Evolutionary conservation across 2,113 vertebrate species (phyloP), one percentile per base, ranked within the genome.

Genomic region (Lophura nycthemera): DNA sequence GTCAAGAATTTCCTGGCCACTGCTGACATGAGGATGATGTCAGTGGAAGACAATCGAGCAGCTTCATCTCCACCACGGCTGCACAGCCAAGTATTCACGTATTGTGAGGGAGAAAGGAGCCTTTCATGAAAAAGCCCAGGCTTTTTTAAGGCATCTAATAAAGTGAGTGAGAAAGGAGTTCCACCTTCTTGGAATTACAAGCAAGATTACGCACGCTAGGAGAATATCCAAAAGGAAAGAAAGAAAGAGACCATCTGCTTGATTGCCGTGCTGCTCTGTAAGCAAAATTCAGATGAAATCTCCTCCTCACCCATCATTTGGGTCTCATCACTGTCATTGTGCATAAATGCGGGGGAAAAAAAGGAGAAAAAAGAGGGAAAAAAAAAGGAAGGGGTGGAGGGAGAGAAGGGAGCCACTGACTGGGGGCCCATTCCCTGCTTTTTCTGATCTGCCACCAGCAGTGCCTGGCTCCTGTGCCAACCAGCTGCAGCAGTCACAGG

Each of bases 401-500:
- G 24, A 69, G 52, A 38, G 47, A 38, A 48, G 77, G 52, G 57
- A 50, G 63, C 48, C 7, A 13, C 45, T 56, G 66, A 56, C 38
- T 81, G 15, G 90, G 79, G 86, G 83, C 76, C 65, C 65, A 13
- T 72, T 17, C 92, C 90, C 82, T 18, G 74, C 57, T 79, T 16
- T 43, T 43, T 43, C 42, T 43, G 16, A 72, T 87, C 78, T 93
- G 89, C 59, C 83, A 34, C 56, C 3, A 57, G 45, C 12, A 79
- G 47, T 40, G 76, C 77, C 75, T 50, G 96, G 92, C 74, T 93
- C 77, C 69, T 8, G 86, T 94, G 97, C 98, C 97, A 98, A 75
- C 8, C 47, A 73, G 83, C 96, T 90, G 93, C 93, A 86, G 97
- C 97, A 98, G 97, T 97, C 97, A 97, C 75, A 91, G 74, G 71